Evolutionary conservation across 92 coral and sea anemone genomes (phyloP).

Genomic region (Virgularia gustaviana): DNA sequence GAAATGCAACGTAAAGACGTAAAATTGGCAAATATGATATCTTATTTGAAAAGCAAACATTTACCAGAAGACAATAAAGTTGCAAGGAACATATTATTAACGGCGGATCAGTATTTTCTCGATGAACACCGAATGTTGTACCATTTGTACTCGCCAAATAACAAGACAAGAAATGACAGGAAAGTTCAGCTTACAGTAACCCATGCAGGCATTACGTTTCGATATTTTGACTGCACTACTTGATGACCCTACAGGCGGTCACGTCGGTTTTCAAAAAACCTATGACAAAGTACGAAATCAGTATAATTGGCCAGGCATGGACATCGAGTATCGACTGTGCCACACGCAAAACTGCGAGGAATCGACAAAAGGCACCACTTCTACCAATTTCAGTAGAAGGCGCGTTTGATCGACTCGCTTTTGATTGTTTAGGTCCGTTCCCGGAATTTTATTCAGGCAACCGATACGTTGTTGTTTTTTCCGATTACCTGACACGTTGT

Average conservation of each 20-base stretch:
- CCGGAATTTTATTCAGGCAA: constrained; percentile 54
- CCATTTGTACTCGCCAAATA: constrained; percentile 9
- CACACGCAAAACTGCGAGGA: constrained; percentile 49
- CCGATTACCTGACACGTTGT: constrained; percentile 60
- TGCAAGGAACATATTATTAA: constrained; percentile 17
- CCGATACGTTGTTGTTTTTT: constrained; percentile 51
- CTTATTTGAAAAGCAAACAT: constrained; percentile 20
- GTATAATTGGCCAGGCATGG: constrained; percentile 59
- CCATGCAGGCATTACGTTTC: constrained; percentile 13
- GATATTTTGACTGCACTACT: constrained; percentile 51
- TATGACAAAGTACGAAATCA: constrained; percentile 48
- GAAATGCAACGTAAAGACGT: constrained; percentile 43
- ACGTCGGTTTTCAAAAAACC: constrained; percentile 55
- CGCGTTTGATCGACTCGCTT: constrained; percentile 50
- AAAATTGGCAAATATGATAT: constrained; percentile 20
- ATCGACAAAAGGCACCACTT: constrained; percentile 17
- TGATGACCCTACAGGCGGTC: constrained; percentile 55
- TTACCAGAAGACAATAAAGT: constrained; percentile 26
- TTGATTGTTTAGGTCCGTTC: constrained; percentile 65
- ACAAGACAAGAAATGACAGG: not conserved
- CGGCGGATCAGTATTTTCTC: constrained; percentile 5
- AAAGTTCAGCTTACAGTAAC: constrained; percentile 52
- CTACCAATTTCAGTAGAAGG: constrained; percentile 44
- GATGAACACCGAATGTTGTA: not conserved
- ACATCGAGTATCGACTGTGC: constrained; percentile 50